phyloP scores from a whole-genome alignment of 2,113 vertebrate species.

The Vulpes lagopus region DNA sequence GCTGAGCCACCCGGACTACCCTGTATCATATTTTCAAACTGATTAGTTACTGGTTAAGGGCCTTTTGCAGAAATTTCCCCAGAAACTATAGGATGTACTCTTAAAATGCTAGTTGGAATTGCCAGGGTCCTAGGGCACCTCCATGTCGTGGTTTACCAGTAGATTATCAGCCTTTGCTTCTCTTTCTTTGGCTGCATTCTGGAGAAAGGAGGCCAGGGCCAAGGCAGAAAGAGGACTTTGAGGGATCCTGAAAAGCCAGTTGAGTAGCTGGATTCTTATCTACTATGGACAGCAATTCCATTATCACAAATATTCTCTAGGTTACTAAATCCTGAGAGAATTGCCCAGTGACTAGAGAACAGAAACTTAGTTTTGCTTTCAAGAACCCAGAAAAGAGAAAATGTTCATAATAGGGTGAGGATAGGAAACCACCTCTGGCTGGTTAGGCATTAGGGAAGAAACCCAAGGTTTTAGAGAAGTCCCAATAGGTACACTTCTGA shows the following conservation, averaged over 20 bases:
- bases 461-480: neutral
- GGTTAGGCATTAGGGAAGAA: neutral
- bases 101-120: neutral
- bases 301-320: neutral
- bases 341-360: neutral
- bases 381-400: neutral
- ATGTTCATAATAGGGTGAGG: neutral
- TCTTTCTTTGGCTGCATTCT: neutral
- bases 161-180: neutral
- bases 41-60: neutral
- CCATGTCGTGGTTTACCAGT: neutral
- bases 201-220: neutral
- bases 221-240: neutral
- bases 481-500: neutral
- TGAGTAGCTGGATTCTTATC: neutral
- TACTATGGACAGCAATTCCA: neutral
- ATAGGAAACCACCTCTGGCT: neutral
- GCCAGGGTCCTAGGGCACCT: neutral
- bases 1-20: no score
- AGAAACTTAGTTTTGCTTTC: slow-evolving; percentile 21
- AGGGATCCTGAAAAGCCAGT: neutral
- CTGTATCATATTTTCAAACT: neutral
- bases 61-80: neutral
- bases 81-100: neutral
- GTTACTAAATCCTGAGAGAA: neutral